Evolutionary conservation across 2,797 vertebrate genomes (phyloP), one percentile per base, ranked within the genome.

Genomic region (Moxostoma hubbsi): DNA sequence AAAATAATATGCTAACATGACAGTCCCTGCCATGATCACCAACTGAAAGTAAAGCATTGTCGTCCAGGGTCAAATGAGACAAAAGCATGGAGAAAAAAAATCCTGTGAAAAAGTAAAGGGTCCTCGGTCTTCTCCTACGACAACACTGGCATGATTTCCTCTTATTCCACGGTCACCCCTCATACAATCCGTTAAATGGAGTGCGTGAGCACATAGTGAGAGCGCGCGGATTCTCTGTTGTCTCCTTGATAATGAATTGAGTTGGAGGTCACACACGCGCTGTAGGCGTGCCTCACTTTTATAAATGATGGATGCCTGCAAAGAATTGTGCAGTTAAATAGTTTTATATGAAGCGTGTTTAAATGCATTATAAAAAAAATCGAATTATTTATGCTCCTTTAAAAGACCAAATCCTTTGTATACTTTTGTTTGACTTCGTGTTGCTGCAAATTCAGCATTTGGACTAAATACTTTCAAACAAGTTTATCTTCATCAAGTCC

Each of bases 1-100:
- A 85, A 95, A 96, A 89, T 97, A 97, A 88, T 97, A 96, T 54
- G 94, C 96, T 91, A 97, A 91, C 96, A 97, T 97, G 87, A 95
- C 92, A 55, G 94, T 93, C 75, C 94, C 95, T 79, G 95, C 94
- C 92, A 97, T 93, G 85, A 97, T 96, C 91, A 97, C 95, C 93
- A 96, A 91, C 91, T 94, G 94, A 82, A 94, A 94, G 88, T 93
- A 94, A 67, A 94, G 87, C 94, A 94, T 94, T 82, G 85, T 87
- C 81, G 85, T 9, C 82, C 36, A 8, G 15, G 45, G 45, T 85
- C 8, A 75, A 53, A 68, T 36, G 71, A 80, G 12, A 61, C 12
- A 50, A 66, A 9, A 47, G 64, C 16, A 54, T 51, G 16, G 3
- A 24, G 24, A 24, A 24, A 61, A 62, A 64, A 64, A 80, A 73